Percentiles rank a stretch among this genome's conserved stretches.
Conservation (phyloP, 2,113 vertebrate species). For the Dicentrarchus labrax region DNA sequence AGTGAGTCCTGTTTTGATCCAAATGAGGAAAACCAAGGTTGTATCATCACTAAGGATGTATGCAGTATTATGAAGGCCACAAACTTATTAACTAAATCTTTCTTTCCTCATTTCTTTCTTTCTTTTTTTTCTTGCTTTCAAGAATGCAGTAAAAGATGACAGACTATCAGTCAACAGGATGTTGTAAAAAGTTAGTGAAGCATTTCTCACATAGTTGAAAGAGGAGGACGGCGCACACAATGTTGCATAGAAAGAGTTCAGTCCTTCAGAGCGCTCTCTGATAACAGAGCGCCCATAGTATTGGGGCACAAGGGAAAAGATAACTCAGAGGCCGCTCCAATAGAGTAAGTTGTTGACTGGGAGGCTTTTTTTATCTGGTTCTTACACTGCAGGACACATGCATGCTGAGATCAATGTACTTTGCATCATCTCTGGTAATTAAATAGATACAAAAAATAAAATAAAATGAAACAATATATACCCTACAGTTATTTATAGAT, state of each 20-base stretch:
- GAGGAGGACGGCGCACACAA: neutral
- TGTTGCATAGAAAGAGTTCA: neutral
- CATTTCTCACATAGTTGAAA: constrained; percentile 37
- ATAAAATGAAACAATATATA: too few species aligned
- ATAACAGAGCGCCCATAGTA: neutral
- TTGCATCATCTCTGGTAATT: neutral
- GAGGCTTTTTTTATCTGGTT: neutral
- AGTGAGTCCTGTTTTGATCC: neutral
- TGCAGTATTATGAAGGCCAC: neutral
- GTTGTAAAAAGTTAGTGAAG: neutral
- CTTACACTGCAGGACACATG: neutral
- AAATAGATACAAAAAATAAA: too few species aligned
- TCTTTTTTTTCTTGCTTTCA: neutral
- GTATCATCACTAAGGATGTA: neutral
- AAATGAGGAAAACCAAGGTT: neutral
- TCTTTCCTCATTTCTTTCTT: neutral
- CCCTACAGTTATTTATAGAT: too few species aligned
- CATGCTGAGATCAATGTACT: neutral
- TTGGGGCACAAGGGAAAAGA: constrained; percentile 3
- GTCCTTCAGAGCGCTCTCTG: neutral
- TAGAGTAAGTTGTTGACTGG: neutral
- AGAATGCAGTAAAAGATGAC: neutral
- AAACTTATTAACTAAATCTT: too few species aligned
- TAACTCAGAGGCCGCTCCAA: neutral
- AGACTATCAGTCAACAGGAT: neutral